Evolutionary conservation across 2,888 invertebrate species (phyloP).

Genomic region (Allacma fusca): DNA sequence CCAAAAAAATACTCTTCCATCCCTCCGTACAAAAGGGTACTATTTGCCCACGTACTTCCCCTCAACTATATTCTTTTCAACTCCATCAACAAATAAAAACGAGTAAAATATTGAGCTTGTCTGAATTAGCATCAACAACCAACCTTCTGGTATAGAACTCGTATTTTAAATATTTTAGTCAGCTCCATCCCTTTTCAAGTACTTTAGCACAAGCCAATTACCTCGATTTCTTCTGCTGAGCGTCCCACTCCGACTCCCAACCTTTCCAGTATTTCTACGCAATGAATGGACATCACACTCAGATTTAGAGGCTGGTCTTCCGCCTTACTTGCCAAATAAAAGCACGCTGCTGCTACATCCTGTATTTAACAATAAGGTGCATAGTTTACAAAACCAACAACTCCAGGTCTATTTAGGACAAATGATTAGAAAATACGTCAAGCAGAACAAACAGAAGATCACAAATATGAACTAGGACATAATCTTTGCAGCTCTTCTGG

Average conservation of each 20-base stretch:
- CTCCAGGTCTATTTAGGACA: background rate
- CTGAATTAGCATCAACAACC: background rate
- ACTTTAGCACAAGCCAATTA: background rate
- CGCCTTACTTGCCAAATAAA: constrained; percentile 31
- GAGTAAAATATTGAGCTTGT: background rate
- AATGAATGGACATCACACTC: background rate
- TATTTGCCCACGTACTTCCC: background rate
- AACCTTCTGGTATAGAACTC: too few species aligned
- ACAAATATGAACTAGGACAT: background rate
- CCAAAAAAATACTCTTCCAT: background rate
- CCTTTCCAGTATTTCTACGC: background rate
- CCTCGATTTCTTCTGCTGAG: background rate
- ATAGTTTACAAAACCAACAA: background rate
- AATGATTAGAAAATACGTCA: too few species aligned
- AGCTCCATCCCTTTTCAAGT: too few species aligned
- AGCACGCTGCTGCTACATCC: constrained; percentile 37
- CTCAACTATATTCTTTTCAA: too few species aligned
- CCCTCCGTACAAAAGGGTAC: background rate
- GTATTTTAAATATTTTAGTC: too few species aligned
- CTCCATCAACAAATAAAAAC: constrained; percentile 2
- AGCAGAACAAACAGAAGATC: background rate
- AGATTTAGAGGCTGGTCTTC: constrained; percentile 28
- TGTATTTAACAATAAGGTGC: background rate
- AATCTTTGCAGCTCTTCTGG: background rate
- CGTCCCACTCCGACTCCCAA: background rate